A percentile compares a stretch with the other conserved stretches of the same genome.
Conservation (phyloP, 2,888 invertebrate species). For the Mechanitis messenoides region DNA sequence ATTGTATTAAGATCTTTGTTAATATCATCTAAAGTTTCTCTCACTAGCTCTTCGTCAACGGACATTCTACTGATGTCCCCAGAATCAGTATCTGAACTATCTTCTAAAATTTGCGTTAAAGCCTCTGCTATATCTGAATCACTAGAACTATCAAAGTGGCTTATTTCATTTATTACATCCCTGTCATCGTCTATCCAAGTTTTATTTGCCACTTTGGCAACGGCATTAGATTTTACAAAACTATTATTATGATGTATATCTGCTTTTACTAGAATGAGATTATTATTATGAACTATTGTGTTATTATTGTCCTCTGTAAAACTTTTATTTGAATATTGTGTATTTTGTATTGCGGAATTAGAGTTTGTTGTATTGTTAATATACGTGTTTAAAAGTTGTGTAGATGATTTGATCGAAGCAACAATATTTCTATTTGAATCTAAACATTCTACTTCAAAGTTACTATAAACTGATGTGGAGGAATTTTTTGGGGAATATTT, state of each 20-base stretch:
- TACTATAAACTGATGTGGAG: slow-evolving; percentile 12
- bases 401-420: slow-evolving; percentile 29
- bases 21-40: slow-evolving; percentile 56
- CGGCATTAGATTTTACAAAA: slow-evolving; percentile 39
- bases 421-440: slow-evolving; percentile 7
- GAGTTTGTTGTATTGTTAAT: slow-evolving; percentile 2
- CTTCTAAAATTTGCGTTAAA: slow-evolving; percentile 57
- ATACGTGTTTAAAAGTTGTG: slow-evolving; percentile 29
- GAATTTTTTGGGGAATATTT: slow-evolving; percentile 1
- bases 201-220: background rate
- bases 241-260: slow-evolving; percentile 24
- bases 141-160: slow-evolving; percentile 6
- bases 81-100: slow-evolving; percentile 35
- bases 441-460: slow-evolving; percentile 11
- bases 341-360: background rate
- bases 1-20: slow-evolving; percentile 40
- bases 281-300: background rate
- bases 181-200: background rate
- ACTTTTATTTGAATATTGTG: background rate
- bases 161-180: slow-evolving; percentile 1
- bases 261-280: slow-evolving; percentile 1
- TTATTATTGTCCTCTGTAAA: background rate
- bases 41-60: slow-evolving; percentile 49
- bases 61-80: slow-evolving; percentile 36
- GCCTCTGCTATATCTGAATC: slow-evolving; percentile 51